A percentile compares a stretch with the other conserved stretches of the same genome.
Conservation (phyloP, 2,797 vertebrate genomes). For the Diglossa cyanea region DNA sequence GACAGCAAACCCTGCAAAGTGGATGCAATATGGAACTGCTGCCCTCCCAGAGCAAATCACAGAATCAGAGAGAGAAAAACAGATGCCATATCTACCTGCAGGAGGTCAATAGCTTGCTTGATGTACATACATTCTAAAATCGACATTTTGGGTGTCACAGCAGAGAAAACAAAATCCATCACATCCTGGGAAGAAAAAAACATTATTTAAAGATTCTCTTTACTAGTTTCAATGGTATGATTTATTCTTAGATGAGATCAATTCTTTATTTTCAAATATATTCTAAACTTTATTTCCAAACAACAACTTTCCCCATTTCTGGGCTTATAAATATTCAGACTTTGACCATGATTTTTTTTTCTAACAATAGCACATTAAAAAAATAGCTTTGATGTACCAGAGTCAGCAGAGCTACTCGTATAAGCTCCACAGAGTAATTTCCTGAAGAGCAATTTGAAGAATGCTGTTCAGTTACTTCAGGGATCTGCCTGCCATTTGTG, state of each 20-base stretch:
- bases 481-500: neutral
- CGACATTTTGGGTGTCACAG: slow-evolving; percentile 83
- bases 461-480: neutral
- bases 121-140: slow-evolving; percentile 88
- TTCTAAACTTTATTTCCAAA: neutral
- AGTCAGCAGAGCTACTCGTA: neutral
- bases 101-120: slow-evolving; percentile 84
- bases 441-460: neutral
- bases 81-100: slow-evolving; percentile 74
- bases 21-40: neutral
- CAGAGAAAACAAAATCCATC: slow-evolving; percentile 82
- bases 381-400: neutral
- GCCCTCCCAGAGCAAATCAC: neutral
- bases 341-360: neutral
- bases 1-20: slow-evolving; percentile 79
- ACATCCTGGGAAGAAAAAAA: slow-evolving; percentile 72
- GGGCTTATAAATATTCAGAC: neutral
- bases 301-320: neutral
- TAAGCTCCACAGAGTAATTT: neutral
- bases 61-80: neutral
- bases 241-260: neutral
- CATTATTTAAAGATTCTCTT: neutral
- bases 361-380: neutral
- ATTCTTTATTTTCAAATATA: neutral
- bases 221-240: neutral